phyloP scores from a whole-genome alignment of 92 coral and sea anemone genomes.

The Anthopleura xanthogrammica region DNA sequence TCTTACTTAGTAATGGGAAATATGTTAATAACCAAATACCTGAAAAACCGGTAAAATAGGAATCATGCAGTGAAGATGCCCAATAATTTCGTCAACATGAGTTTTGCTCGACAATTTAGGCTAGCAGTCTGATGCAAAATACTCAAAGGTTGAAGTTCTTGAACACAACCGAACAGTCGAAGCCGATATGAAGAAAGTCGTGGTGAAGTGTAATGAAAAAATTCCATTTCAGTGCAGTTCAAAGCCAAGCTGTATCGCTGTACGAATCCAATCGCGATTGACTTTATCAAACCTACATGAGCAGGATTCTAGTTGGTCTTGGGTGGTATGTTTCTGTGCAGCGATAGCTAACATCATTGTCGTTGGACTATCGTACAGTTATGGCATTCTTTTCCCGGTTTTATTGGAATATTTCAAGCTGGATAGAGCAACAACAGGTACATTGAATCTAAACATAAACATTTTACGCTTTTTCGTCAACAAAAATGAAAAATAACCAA shows the following conservation, averaged over 20 bases:
- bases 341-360: conserved; percentile 39
- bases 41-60: too few species aligned
- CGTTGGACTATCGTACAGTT: conserved; percentile 48
- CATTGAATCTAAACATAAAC: neutral
- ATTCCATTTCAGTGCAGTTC: neutral
- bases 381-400: conserved; percentile 48
- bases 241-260: neutral
- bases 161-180: too few species aligned
- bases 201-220: too few species aligned
- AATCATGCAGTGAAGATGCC: too few species aligned
- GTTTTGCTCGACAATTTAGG: too few species aligned
- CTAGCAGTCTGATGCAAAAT: too few species aligned
- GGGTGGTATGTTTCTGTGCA: conserved; percentile 43
- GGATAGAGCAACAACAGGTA: conserved; percentile 57
- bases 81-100: too few species aligned
- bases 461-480: neutral
- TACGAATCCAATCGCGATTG: conserved; percentile 1
- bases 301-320: conserved; percentile 39
- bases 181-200: too few species aligned
- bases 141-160: too few species aligned
- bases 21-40: too few species aligned
- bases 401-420: conserved; percentile 37
- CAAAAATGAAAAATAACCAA: neutral
- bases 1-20: too few species aligned
- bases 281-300: neutral